These are phyloP conservation scores for Idris sp. DNA, from an alignment of 1,140 invertebrate species.

Conservation along the genomic window DNA sequence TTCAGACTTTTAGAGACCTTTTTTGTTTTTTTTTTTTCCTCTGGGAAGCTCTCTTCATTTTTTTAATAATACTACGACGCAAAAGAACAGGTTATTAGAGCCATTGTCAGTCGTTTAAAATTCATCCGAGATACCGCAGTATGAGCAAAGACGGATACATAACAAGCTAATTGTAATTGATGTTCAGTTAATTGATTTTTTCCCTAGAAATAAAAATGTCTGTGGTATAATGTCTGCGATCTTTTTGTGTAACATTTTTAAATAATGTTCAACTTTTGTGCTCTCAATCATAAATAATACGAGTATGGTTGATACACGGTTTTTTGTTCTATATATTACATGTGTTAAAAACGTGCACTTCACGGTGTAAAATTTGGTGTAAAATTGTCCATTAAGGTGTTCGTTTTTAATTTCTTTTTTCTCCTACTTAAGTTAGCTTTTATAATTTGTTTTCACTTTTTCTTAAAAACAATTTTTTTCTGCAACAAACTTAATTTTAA, in stretches of 20 bases:
- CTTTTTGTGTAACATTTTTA: neutral
- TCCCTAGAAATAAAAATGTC: conserved; percentile 1
- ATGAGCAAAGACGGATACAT: conserved; percentile 3
- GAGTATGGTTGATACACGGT: conserved; percentile 4
- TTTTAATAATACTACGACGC: conserved; percentile 31
- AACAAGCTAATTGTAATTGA: conserved; percentile 23
- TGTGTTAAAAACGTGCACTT: conserved; percentile 41
- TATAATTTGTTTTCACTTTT: neutral
- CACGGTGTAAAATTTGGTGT: conserved; percentile 51
- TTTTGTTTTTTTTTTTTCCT: neutral
- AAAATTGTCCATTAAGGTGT: conserved; percentile 37
- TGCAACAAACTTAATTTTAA: conserved; percentile 25
- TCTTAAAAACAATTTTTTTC: conserved; percentile 28
- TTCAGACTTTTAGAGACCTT: neutral
- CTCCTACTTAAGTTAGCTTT: neutral
- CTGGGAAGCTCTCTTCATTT: conserved; percentile 22
- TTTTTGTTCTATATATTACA: conserved; percentile 23
- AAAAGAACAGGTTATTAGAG: conserved; percentile 38
- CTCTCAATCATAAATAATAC: neutral
- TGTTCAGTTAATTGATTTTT: conserved; percentile 7
- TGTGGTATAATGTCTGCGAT: conserved; percentile 31
- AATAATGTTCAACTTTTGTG: neutral
- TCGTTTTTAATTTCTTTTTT: conserved; percentile 7
- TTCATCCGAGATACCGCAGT: conserved; percentile 13
- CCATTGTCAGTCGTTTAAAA: conserved; percentile 44